phyloP scores from a whole-genome alignment of 2,797 vertebrate species.

The Amazonetta brasiliensis region DNA sequence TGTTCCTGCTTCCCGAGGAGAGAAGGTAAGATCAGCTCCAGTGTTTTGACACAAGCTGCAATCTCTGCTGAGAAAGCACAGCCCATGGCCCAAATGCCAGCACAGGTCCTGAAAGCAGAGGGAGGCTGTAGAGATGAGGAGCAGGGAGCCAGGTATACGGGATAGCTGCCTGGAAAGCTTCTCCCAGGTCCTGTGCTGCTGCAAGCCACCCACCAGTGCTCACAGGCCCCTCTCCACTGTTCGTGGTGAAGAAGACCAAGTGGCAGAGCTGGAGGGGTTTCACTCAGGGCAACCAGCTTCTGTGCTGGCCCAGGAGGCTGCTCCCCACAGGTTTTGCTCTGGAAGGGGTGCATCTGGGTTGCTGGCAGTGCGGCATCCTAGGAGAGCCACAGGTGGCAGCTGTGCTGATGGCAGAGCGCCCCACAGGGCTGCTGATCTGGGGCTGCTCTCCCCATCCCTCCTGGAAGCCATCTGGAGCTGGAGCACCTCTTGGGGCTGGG shows the following conservation, averaged over 20 bases:
- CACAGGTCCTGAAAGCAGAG: background rate
- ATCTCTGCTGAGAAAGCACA: background rate
- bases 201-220: background rate
- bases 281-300: fast-evolving
- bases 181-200: background rate
- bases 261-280: background rate
- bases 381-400: background rate
- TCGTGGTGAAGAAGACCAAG: background rate
- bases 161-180: background rate
- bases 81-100: background rate
- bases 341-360: background rate
- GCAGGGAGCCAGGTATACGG: background rate
- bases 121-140: background rate
- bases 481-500: background rate
- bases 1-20: background rate
- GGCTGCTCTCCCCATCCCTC: background rate
- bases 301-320: background rate
- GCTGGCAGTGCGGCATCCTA: background rate
- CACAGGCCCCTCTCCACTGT: background rate
- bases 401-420: background rate
- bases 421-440: background rate
- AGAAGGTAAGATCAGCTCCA: background rate
- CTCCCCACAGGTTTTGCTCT: background rate
- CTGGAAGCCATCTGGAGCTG: conserved; percentile 44
- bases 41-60: background rate